Evolutionary conservation across 2,113 vertebrate genomes (phyloP), one percentile per base, ranked within the genome.

Genomic region (Pomatorhinus ruficollis): DNA sequence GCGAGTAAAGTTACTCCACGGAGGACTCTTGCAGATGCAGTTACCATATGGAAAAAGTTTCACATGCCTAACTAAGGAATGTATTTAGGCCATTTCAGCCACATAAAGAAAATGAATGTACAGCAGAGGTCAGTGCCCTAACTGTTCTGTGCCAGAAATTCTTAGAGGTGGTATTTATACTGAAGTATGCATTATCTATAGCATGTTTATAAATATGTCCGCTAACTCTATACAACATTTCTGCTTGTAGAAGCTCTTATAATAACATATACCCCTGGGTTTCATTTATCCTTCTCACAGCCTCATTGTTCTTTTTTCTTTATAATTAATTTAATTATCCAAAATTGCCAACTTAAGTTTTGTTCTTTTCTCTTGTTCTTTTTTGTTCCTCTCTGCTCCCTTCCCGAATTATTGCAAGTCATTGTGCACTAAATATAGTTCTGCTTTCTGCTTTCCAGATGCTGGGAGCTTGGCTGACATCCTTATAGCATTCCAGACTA

Each of bases 341-440:
- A 88, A 92, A 8, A 61, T 78, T 33, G 83, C 92, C 95, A 96
- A 91, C 84, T 97, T 95, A 84, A 94, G 59, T 95, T 97, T 95
- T 74, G 24, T 66, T 94, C 60, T 83, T 87, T 88, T 77, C 68
- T 84, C 92, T 64, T 93, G 66, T 87, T 95, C 85, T 79, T 96
- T 84, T 90, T 42, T 88, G 40, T 95, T 78, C 83, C 56, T 95
- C 76, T 91, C 83, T 93, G 3, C 11, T 66, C 91, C 56, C 40
- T 49, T 17, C n/a, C 42, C 89, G 95, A 94, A 97, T 98, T 98
- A 97, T 98, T 98, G 98, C 98, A 98, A 98, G 97, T 98, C 98
- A 98, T 97, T 97, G 96, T 97, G 94, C 71, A 96, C 98, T 98
- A 98, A 98, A 98, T 98, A 98, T 98, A 98, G 97, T 93, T 92